phyloP scores from a whole-genome alignment of 2,888 invertebrate genomes.

The Allacma fusca region DNA sequence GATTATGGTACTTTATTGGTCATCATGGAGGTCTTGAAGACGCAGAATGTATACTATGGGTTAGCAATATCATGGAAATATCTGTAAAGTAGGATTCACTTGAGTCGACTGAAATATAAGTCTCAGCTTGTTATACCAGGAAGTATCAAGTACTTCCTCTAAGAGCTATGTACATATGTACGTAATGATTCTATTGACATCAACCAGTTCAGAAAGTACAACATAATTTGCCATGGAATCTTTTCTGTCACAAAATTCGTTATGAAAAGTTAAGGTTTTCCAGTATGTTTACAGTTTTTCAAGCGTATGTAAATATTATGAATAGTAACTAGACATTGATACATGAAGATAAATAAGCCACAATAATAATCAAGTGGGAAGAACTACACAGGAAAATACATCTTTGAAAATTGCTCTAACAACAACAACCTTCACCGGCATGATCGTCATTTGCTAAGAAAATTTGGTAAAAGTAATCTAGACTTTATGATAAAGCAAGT shows the following conservation, averaged over 20 bases:
- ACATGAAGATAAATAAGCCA: background rate
- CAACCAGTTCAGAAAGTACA: background rate
- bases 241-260: background rate
- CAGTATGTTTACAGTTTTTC: too few relatives aligned
- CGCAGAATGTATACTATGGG: too few relatives aligned
- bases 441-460: background rate
- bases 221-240: background rate
- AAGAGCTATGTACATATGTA: too few relatives aligned
- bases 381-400: background rate
- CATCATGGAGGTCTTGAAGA: too few relatives aligned
- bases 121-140: too few relatives aligned
- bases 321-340: background rate
- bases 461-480: constrained; percentile 17
- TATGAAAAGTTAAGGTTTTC: background rate
- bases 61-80: too few relatives aligned
- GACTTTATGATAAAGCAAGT: constrained; percentile 16
- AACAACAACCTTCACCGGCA: background rate
- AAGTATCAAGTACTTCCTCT: background rate
- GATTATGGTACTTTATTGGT: too few relatives aligned
- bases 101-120: too few relatives aligned
- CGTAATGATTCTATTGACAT: background rate
- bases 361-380: background rate
- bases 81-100: too few relatives aligned
- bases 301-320: too few relatives aligned
- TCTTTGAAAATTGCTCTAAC: background rate